Percentiles rank a stretch among this genome's conserved stretches.
These are phyloP conservation scores for Archivesica marissinica DNA, from an alignment of 1,140 invertebrate species.

Conservation along the genomic window DNA sequence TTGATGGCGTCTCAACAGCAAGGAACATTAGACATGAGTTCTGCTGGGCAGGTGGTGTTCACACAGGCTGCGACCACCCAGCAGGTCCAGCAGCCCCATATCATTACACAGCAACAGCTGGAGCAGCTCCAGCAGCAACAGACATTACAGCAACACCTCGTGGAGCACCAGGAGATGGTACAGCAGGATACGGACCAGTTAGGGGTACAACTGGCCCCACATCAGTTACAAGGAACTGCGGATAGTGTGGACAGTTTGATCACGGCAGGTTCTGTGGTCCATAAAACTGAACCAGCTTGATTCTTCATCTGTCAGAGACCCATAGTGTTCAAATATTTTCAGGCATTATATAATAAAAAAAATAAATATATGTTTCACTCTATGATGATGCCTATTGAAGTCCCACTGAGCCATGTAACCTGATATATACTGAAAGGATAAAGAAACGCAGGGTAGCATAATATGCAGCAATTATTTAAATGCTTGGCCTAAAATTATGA, in stretches of 20 bases:
- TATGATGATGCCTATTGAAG: too few relatives aligned
- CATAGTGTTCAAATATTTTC: too few relatives aligned
- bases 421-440: too few relatives aligned
- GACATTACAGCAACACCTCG: slow-evolving; percentile 16
- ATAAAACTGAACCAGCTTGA: background rate
- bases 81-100: slow-evolving; percentile 17
- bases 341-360: too few relatives aligned
- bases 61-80: slow-evolving; percentile 5
- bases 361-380: too few relatives aligned
- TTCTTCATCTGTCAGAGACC: background rate
- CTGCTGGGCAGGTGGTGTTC: slow-evolving; percentile 11
- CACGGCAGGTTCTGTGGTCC: background rate
- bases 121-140: slow-evolving; percentile 45
- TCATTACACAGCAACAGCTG: slow-evolving; percentile 32
- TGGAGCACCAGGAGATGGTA: slow-evolving; percentile 15
- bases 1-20: slow-evolving; percentile 15
- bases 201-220: background rate
- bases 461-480: too few relatives aligned
- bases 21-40: background rate
- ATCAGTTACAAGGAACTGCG: background rate
- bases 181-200: background rate
- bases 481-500: too few relatives aligned
- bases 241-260: slow-evolving; percentile 6
- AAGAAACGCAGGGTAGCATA: too few relatives aligned
- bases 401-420: too few relatives aligned